Percentiles rank a stretch among this genome's conserved stretches.
Evolutionary conservation across 2,113 vertebrate species (phyloP).

Genomic region (Jaculus jaculus): DNA sequence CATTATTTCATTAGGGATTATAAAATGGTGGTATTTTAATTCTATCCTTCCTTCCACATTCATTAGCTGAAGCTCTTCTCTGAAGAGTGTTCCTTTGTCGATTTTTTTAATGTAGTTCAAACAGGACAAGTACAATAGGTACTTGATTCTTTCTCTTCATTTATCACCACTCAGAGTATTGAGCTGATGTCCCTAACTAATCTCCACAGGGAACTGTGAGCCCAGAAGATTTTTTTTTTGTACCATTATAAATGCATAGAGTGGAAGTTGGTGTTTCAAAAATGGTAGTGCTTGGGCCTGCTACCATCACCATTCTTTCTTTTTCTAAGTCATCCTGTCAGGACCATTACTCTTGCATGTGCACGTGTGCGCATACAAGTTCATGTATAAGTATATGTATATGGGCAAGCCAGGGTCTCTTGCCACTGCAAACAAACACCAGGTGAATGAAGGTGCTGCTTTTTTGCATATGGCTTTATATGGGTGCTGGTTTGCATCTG

Average conservation of each 20-base stretch:
- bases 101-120: not conserved
- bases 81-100: not conserved
- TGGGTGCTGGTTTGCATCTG: no score
- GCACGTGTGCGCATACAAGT: no score
- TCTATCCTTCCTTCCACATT: not conserved
- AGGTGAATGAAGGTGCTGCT: no score
- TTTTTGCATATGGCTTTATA: no score
- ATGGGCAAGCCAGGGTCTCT: no score
- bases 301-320: no score
- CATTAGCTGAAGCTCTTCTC: constrained; percentile 17
- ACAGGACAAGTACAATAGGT: not conserved
- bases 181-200: not conserved
- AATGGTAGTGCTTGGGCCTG: not conserved
- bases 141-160: constrained; percentile 12
- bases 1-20: not conserved
- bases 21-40: not conserved
- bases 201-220: not conserved
- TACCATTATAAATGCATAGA: not conserved
- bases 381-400: no score
- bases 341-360: no score
- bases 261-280: not conserved
- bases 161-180: not conserved
- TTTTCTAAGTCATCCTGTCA: no score
- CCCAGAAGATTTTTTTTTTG: not conserved
- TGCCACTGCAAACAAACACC: no score